Evolutionary conservation across 2,888 invertebrate species (phyloP).

Genomic region (Tipula helvola): DNA sequence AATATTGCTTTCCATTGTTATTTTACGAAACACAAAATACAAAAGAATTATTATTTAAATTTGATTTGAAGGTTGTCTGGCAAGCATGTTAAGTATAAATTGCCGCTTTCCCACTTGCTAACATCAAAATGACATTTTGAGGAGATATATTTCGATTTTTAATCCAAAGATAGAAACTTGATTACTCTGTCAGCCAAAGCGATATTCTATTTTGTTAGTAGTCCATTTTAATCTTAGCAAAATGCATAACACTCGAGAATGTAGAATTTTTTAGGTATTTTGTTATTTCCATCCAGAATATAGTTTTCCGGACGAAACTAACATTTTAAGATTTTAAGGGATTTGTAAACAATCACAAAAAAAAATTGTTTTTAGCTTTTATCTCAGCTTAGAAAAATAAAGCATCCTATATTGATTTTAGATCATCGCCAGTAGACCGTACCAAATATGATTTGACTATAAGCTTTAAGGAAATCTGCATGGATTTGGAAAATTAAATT

Average conservation of each 20-base stretch:
- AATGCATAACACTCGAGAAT: no score
- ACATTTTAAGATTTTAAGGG: not conserved
- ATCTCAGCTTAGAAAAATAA: not conserved
- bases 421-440: not conserved
- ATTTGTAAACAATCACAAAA: not conserved
- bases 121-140: no score
- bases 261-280: not conserved
- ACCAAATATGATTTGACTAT: not conserved
- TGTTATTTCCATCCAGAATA: not conserved
- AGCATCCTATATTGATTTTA: not conserved
- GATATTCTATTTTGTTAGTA: not conserved
- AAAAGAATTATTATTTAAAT: no score
- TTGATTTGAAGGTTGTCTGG: no score
- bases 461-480: not conserved
- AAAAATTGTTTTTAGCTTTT: not conserved
- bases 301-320: not conserved
- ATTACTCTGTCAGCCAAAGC: no score
- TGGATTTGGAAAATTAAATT: not conserved
- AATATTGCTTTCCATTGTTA: no score
- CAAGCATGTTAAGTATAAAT: no score
- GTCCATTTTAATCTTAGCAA: not conserved
- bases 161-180: no score
- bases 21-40: no score
- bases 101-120: no score
- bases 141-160: no score